phyloP scores from a whole-genome alignment of 2,888 invertebrate genomes.

The Tromatobia lineatoria region DNA sequence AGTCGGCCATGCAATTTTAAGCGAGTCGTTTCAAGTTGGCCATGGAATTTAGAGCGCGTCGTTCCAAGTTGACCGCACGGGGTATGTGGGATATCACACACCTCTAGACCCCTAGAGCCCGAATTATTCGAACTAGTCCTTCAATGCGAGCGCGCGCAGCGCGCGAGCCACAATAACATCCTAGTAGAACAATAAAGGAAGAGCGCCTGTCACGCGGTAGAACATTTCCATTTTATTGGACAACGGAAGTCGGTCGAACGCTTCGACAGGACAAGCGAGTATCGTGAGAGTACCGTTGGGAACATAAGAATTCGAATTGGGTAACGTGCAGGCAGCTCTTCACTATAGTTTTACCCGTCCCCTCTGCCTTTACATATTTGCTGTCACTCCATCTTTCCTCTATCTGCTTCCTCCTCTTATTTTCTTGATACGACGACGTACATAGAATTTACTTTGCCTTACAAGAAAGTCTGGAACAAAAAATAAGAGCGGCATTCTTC shows the following conservation, averaged over 20 bases:
- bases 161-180: no score
- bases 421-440: conserved; percentile 17
- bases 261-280: conserved; percentile 69
- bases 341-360: conserved; percentile 11
- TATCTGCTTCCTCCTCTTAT: conserved; percentile 33
- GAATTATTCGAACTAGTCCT: no score
- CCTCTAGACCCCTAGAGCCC: no score
- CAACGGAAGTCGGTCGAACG: conserved; percentile 62
- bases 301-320: conserved; percentile 82
- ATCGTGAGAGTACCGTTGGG: conserved; percentile 71
- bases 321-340: conserved; percentile 78
- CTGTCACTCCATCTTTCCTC: conserved; percentile 38
- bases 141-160: no score
- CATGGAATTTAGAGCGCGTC: no score
- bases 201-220: conserved; percentile 77
- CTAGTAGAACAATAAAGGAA: conserved; percentile 75
- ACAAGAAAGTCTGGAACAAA: background rate
- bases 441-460: background rate
- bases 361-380: conserved; percentile 35
- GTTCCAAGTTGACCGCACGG: no score
- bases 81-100: no score
- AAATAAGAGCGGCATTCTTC: background rate
- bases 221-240: conserved; percentile 85
- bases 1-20: no score
- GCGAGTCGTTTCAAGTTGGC: no score